Evolutionary conservation across 2,797 vertebrate genomes (phyloP).

Genomic region (Xiphorhynchus erythropygius): DNA sequence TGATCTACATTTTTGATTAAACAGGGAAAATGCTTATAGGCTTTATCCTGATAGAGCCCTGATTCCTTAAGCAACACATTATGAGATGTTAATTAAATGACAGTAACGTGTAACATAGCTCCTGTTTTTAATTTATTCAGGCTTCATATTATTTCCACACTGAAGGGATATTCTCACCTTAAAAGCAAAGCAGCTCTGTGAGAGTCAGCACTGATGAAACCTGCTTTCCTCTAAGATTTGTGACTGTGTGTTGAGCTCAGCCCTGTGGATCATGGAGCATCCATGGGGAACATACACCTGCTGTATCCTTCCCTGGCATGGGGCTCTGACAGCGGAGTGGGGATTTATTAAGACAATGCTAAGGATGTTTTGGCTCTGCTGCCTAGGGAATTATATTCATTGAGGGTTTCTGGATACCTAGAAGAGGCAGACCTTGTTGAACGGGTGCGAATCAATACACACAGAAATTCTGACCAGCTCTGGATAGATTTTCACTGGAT

Average conservation of each 20-base stretch:
- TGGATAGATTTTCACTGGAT: neutral
- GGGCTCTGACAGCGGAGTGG: accelerated
- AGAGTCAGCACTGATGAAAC: neutral
- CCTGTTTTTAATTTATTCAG: constrained; percentile 64
- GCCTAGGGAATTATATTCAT: neutral
- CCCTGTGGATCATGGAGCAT: accelerated
- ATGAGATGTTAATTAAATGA: constrained; percentile 73
- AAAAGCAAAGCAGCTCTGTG: constrained; percentile 1
- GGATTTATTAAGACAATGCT: neutral
- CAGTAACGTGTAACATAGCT: constrained; percentile 67
- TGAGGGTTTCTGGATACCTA: neutral
- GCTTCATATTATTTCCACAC: constrained; percentile 44
- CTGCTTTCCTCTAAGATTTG: neutral
- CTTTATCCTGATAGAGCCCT: constrained; percentile 54
- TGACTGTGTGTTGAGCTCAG: neutral
- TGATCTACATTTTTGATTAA: constrained; percentile 64
- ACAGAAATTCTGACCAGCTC: neutral
- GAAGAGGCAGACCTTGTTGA: neutral
- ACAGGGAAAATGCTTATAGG: constrained; percentile 32
- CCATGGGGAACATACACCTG: accelerated
- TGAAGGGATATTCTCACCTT: constrained; percentile 52
- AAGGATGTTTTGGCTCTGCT: neutral
- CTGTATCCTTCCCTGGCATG: neutral
- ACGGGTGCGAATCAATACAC: neutral
- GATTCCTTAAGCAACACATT: constrained; percentile 68